phyloP scores from a whole-genome alignment of 2,888 invertebrate genomes.

The Drosophila colorata region DNA sequence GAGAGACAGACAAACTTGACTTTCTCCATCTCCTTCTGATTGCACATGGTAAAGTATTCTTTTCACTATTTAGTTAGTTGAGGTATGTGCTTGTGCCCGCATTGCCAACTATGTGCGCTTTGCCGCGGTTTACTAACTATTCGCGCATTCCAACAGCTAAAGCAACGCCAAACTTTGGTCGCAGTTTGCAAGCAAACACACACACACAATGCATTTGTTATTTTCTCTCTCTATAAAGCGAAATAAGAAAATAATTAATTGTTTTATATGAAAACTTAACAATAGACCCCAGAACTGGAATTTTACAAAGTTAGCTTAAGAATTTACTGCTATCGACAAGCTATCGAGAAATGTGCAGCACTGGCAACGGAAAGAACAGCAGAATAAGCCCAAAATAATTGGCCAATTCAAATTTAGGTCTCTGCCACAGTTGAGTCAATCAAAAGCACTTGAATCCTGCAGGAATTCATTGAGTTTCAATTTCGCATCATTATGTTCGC shows the following conservation, averaged over 20 bases:
- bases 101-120: slow-evolving; percentile 31
- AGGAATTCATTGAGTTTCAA: slow-evolving; percentile 28
- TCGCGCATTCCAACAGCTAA: slow-evolving; percentile 25
- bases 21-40: not conserved
- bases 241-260: not conserved
- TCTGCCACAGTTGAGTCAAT: slow-evolving; percentile 25
- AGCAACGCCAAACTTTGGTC: slow-evolving; percentile 30
- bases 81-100: slow-evolving; percentile 1
- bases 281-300: not conserved
- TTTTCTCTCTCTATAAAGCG: too few relatives aligned
- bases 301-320: not conserved
- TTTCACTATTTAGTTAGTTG: not conserved
- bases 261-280: not conserved
- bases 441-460: slow-evolving; percentile 42
- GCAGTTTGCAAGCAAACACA: slow-evolving; percentile 1
- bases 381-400: not conserved
- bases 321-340: not conserved
- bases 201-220: slow-evolving; percentile 1
- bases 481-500: slow-evolving; percentile 18
- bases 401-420: not conserved
- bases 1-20: not conserved
- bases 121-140: slow-evolving; percentile 38
- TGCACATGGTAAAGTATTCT: slow-evolving; percentile 19
- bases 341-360: not conserved
- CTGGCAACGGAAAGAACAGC: not conserved